Base-by-base conservation (phyloP, 2,888 invertebrate genomes). In the Isoperla grammatica region DNA sequence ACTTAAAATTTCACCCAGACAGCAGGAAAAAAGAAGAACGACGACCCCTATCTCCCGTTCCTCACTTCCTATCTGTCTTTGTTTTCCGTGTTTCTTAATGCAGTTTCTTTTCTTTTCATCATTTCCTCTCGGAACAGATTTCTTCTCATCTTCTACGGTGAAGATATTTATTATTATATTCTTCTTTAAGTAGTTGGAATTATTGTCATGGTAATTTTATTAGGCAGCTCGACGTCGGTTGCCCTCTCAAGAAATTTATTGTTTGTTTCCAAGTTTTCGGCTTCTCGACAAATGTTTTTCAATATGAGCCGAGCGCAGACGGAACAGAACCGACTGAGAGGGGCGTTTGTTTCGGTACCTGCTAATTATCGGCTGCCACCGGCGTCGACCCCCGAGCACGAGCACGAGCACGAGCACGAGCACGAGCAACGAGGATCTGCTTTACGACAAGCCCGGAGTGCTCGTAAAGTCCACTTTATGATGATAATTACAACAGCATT, bases 381-480 rank as follows among this genome's bases (percentile, higher is more conserved):
- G 9, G 20, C 20, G 22, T 46, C 29, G 29, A 29, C 5, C 8
- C 29, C 29, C 29, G 49, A n/a, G 49, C 2, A 49, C 43, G 43
- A 6, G 17, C 17, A 43, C 43, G 43, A 43, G 17, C 17, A n/a
- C n/a, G n/a, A n/a, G n/a, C n/a, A n/a, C n/a, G 48, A 22, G 22
- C 22, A 48, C n/a, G 35, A 6, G 29, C 29, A 35, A 50, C 49
- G 49, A 50, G 45, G 4, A 8, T 37, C 13, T 53, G 37, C 53
- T 53, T 53, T 53, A 53, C 53, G 53, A 53, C 40, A 37, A 53
- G 39, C 57, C 59, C 67, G 59, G 69, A 70, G 71, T 69, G 72
- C 72, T 74, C 75, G 75, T 75, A 75, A 75, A 75, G 73, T 74
- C 74, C 74, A 74, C 72, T 75, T 75, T 75, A 75, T 71, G 74